These are phyloP conservation scores for Drosophila rufa DNA, from an alignment of 1,140 invertebrate species.

Conservation along the genomic window DNA sequence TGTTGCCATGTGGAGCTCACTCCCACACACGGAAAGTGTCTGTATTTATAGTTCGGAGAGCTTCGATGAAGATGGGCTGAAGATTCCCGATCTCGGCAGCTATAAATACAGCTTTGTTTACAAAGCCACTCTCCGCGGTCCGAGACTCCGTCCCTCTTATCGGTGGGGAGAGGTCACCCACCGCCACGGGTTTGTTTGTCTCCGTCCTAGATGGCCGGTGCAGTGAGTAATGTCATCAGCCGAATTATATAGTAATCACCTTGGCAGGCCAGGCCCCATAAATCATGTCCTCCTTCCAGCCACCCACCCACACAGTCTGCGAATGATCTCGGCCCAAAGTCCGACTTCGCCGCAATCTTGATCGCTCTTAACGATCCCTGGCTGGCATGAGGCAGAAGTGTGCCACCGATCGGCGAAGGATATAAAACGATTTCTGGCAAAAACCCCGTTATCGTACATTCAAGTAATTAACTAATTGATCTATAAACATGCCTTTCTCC, in stretches of 20 bases:
- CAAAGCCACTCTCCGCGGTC: slow-evolving; percentile 4
- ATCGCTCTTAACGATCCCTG: slow-evolving; percentile 9
- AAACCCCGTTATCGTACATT: slow-evolving; percentile 4
- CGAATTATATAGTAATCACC: slow-evolving; percentile 37
- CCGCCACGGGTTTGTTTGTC: slow-evolving; percentile 51
- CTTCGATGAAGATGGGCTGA: not conserved
- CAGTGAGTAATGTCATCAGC: slow-evolving; percentile 64
- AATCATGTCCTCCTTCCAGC: slow-evolving; percentile 18
- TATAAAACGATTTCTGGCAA: slow-evolving; percentile 13
- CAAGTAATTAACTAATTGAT: not conserved
- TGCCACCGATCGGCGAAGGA: slow-evolving; percentile 20
- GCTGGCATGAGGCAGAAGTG: slow-evolving; percentile 26
- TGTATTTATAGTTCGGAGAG: slow-evolving; percentile 31
- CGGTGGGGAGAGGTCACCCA: slow-evolving; percentile 52
- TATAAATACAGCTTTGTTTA: slow-evolving; percentile 45
- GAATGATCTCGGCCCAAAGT: slow-evolving; percentile 42
- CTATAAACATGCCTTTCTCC: not conserved
- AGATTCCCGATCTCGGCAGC: slow-evolving; percentile 24
- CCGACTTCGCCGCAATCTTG: slow-evolving; percentile 20
- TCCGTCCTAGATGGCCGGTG: slow-evolving; percentile 38
- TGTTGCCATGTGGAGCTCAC: slow-evolving; percentile 30
- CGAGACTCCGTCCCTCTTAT: slow-evolving; percentile 37
- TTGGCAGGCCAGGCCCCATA: slow-evolving; percentile 13
- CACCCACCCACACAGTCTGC: slow-evolving; percentile 31
- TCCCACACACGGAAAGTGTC: not conserved